Evolutionary conservation across 2,888 invertebrate genomes (phyloP), one percentile per base, ranked within the genome.

Genomic region (Drosophila lacicola): DNA sequence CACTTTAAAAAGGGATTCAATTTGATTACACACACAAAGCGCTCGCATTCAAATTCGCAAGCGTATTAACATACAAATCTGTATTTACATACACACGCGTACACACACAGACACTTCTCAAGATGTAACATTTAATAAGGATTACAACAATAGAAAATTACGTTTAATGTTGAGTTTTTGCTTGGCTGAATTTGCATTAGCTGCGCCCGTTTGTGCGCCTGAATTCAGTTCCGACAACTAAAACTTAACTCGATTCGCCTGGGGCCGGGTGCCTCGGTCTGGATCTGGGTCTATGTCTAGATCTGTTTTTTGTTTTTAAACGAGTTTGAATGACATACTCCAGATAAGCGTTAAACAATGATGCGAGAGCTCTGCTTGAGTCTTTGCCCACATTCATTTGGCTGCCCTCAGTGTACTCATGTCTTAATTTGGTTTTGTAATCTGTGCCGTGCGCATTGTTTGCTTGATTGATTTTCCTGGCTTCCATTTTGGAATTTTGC

Each of bases 131-230:
- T 88, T 78, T 87, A 88, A 78, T 75, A 78, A 72, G 85, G 88
- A 85, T 88, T 88, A 75, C 66, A 74, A 75, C 78, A 85, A 82
- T 74, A 74, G 78, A 75, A 73, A 88, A 85, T 85, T 75, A 82
- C 82, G 74, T 89, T 85, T 82, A 75, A 85, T 85, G 85, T 88
- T 65, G 68, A 51, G 66, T 70, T 82, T 61, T 64, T 82, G 82
- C 80, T 75, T 78, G 69, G 63, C 60, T 78, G 72, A 57, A 50
- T 74, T 72, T 84, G 70, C 75, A 83, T 78, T 72, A 79, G 76
- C 63, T 46, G 47, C 36, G 62, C 34, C 47, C 47, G 47, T 21
- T 37, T 42, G 51, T 33, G 63, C 29, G 44, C 54, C 46, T 54
- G 53, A 21, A 44, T 63, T 61, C 46, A 34, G 36, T 39, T 36